Percentiles rank a stretch among this genome's conserved stretches.
These are phyloP conservation scores for Oxyura jamaicensis DNA, from an alignment of 2,113 vertebrate species.

Conservation along the genomic window DNA sequence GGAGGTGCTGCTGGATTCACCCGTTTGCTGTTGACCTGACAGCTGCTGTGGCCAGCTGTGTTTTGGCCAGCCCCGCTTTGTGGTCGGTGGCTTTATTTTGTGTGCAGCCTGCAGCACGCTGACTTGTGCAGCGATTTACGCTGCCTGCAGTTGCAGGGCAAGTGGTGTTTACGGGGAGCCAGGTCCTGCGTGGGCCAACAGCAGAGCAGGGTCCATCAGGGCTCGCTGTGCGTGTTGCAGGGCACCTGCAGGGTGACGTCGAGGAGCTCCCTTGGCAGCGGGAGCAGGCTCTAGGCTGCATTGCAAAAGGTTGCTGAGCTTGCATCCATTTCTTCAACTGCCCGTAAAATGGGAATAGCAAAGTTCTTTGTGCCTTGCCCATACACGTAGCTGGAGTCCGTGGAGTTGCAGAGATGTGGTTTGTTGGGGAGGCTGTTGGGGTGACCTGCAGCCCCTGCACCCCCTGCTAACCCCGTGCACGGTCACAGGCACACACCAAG, in stretches of 20 bases:
- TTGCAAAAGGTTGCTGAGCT: background rate
- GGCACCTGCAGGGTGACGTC: background rate
- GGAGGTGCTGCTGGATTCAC: background rate
- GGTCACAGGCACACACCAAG: background rate
- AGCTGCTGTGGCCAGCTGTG: slow-evolving; percentile 40
- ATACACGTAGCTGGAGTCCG: rapidly evolving
- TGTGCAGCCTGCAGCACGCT: background rate
- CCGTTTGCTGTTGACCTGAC: background rate
- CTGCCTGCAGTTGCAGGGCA: background rate
- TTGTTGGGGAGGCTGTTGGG: rapidly evolving
- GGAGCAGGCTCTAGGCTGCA: background rate
- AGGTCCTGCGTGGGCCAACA: rapidly evolving
- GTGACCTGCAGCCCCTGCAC: background rate
- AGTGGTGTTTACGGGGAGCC: background rate
- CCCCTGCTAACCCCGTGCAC: rapidly evolving
- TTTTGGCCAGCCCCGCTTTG: background rate
- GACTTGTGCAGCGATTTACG: background rate
- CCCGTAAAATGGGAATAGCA: background rate
- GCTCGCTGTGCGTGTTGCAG: background rate
- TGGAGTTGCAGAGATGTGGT: background rate
- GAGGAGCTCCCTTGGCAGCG: background rate
- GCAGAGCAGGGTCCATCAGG: background rate
- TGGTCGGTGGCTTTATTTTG: background rate
- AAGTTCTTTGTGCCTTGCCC: background rate
- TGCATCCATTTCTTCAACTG: rapidly evolving